Conservation (phyloP, 64 coral and sea anemone species). For the Stichodactyla mertensii region DNA sequence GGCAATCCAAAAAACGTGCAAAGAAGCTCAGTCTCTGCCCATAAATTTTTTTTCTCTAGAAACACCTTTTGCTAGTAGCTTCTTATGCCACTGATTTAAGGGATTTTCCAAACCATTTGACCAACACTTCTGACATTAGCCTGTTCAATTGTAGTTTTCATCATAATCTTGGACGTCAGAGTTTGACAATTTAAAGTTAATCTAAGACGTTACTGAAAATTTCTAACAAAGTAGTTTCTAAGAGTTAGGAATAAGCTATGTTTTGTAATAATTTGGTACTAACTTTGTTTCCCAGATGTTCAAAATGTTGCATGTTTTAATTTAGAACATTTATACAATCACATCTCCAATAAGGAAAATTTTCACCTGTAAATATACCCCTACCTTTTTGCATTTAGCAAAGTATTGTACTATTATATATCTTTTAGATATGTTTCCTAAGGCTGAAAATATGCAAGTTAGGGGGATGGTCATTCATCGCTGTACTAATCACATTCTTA, state of each 20-base stretch:
- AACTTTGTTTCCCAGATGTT: not conserved
- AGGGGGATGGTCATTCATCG: too few relatives aligned
- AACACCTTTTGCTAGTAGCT: too few relatives aligned
- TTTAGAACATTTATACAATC: not conserved
- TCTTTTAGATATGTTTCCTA: not conserved
- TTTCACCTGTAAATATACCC: not conserved
- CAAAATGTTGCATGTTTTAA: slow-evolving; percentile 12
- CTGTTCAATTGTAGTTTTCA: not conserved
- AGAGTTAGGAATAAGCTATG: not conserved
- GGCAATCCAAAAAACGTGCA: too few relatives aligned
- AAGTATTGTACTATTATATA: not conserved
- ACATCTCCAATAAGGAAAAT: not conserved
- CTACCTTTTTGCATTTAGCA: slow-evolving; percentile 3
- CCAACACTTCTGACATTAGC: too few relatives aligned
- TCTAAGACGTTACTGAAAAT: not conserved
- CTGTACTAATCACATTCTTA: too few relatives aligned
- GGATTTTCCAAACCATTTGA: too few relatives aligned
- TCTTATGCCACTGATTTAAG: too few relatives aligned
- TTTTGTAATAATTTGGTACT: slow-evolving; percentile 1
- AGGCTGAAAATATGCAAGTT: not conserved
- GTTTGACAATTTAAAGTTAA: not conserved
- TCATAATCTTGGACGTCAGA: not conserved
- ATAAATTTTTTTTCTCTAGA: too few relatives aligned
- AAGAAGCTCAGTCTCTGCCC: too few relatives aligned
- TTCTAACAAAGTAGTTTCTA: not conserved